A percentile compares a stretch with the other conserved stretches of the same genome.
These are phyloP conservation scores for Diadema setosum DNA, from an alignment of 35 echinoderm and acorn worm genomes.

Conservation along the genomic window DNA sequence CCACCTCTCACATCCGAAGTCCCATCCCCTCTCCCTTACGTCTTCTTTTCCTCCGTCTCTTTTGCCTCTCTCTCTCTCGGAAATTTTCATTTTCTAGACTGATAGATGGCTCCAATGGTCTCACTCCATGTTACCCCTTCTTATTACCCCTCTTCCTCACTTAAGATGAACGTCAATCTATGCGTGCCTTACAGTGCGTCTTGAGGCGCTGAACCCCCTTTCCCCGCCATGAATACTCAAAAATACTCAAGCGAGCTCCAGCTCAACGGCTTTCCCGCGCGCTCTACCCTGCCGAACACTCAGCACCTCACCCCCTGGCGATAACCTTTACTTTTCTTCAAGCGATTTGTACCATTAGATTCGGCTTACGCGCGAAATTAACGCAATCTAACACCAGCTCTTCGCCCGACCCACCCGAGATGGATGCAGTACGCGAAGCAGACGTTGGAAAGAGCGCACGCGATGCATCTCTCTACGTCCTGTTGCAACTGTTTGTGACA, in stretches of 20 bases:
- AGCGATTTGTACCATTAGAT: slow-evolving; percentile 26
- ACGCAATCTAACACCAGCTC: not conserved
- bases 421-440: not conserved
- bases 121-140: not conserved
- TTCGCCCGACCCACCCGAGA: not conserved
- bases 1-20: no score
- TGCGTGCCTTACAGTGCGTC: slow-evolving; percentile 4
- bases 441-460: not conserved
- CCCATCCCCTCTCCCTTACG: no score
- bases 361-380: slow-evolving; percentile 23
- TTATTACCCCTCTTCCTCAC: slow-evolving; percentile 14
- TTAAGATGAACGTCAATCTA: slow-evolving; percentile 19
- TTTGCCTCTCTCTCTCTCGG: no score
- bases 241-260: not conserved
- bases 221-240: slow-evolving; percentile 17
- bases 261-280: not conserved
- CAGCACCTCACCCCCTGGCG: not conserved
- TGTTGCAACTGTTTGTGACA: slow-evolving; percentile 32
- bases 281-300: not conserved
- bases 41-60: no score
- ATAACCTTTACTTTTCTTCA: not conserved
- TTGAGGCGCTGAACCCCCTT: not conserved
- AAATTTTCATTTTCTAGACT: slow-evolving; percentile 7
- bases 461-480: not conserved
- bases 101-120: not conserved